A percentile compares a stretch with the other conserved stretches of the same genome.
Conservation (phyloP, 1,140 invertebrate genomes). For the Lerema accius region DNA sequence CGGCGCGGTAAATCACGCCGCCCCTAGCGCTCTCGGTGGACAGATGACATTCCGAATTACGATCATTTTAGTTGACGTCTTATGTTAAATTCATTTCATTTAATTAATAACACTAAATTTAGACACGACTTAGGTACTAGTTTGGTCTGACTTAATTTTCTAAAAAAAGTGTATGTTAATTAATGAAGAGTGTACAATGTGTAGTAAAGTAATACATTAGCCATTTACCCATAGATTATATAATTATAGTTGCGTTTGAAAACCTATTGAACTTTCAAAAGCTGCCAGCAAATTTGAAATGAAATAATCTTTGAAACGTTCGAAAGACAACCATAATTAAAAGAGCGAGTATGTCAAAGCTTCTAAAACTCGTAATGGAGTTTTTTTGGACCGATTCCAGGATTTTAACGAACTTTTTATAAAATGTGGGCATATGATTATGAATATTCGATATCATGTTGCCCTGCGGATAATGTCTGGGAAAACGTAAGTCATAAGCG, state of each 20-base stretch:
- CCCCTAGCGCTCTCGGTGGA: slow-evolving; percentile 42
- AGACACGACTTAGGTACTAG: too few relatives aligned
- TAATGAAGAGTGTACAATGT: too few relatives aligned
- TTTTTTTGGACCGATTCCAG: slow-evolving; percentile 66
- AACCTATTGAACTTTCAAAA: too few relatives aligned
- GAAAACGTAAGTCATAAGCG: slow-evolving; percentile 21
- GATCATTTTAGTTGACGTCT: slow-evolving; percentile 50
- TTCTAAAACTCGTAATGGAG: slow-evolving; percentile 49
- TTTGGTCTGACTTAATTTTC: too few relatives aligned
- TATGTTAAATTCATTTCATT: slow-evolving; percentile 12
- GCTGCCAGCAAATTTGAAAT: slow-evolving; percentile 10
- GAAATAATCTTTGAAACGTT: slow-evolving; percentile 30
- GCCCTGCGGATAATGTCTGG: slow-evolving; percentile 34
- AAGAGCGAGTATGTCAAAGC: slow-evolving; percentile 39
- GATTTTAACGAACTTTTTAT: slow-evolving; percentile 65
- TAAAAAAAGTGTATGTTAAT: too few relatives aligned
- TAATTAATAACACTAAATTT: slow-evolving; percentile 7
- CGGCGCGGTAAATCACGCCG: slow-evolving; percentile 33
- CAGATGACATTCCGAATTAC: slow-evolving; percentile 53
- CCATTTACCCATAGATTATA: too few relatives aligned
- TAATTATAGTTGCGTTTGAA: too few relatives aligned
- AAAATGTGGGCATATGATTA: slow-evolving; percentile 49
- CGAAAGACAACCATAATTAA: slow-evolving; percentile 30
- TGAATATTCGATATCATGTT: slow-evolving; percentile 58
- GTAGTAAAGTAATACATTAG: too few relatives aligned